Percentiles rank a stretch among this genome's conserved stretches.
Evolutionary conservation across 1,140 invertebrate genomes (phyloP).

Genomic region (Pogonomyrmex californicus): DNA sequence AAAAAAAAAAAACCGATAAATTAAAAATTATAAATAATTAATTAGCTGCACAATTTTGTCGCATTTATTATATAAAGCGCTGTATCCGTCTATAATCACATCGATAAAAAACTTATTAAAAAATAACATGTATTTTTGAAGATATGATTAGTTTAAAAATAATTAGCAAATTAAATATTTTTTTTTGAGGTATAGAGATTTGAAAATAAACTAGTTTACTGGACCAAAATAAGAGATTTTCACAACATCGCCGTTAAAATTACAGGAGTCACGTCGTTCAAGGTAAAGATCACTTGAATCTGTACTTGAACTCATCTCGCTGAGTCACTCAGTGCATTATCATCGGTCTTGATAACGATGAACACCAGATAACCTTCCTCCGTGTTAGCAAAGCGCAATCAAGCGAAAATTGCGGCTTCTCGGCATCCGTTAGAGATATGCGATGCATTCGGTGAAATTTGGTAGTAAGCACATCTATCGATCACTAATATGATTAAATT

Average conservation of each 20-base stretch:
- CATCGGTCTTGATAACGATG: conserved; percentile 52
- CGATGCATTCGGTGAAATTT: conserved; percentile 54
- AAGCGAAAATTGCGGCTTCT: conserved; percentile 21
- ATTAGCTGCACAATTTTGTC: not conserved
- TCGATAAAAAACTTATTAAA: not conserved
- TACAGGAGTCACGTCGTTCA: conserved; percentile 39
- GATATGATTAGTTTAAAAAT: not conserved
- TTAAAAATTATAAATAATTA: no score
- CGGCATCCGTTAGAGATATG: conserved; percentile 50
- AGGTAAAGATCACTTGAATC: conserved; percentile 68
- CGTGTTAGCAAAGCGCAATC: conserved; percentile 1
- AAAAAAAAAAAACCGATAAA: not conserved
- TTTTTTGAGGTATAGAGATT: not conserved
- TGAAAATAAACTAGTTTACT: not conserved
- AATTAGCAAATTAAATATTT: not conserved
- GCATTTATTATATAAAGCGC: not conserved
- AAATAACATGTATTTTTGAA: not conserved
- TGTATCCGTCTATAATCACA: not conserved
- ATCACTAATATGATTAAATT: conserved; percentile 39
- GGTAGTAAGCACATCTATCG: conserved; percentile 41
- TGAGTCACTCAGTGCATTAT: conserved; percentile 57
- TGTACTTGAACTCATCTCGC: conserved; percentile 63
- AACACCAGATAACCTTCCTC: conserved; percentile 54
- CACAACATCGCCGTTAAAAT: conserved; percentile 7
- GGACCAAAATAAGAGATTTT: conserved; percentile 6